Conservation (phyloP, 1,140 invertebrate genomes). For the Acromyrmex echinatior region DNA sequence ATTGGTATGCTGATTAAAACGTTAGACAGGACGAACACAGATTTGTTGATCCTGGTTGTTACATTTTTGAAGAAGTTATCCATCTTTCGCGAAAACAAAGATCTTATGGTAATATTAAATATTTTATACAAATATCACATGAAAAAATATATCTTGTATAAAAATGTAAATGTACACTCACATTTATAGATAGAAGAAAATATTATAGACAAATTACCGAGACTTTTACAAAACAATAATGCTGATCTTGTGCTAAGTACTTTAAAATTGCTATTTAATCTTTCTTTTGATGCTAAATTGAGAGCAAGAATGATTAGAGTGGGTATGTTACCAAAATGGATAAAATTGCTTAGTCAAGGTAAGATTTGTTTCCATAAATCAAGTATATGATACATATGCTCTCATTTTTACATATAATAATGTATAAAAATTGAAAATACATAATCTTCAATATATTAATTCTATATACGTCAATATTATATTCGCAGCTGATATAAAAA, state of each 20-base stretch:
- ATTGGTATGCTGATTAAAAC: conserved; percentile 95
- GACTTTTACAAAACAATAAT: conserved; percentile 91
- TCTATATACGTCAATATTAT: conserved; percentile 6
- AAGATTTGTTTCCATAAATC: background rate
- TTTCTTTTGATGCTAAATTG: conserved; percentile 97
- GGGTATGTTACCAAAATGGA: conserved; percentile 95
- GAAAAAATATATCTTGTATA: background rate
- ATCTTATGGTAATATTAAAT: conserved; percentile 91
- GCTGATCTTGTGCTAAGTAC: conserved; percentile 95
- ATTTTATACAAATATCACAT: conserved; percentile 28
- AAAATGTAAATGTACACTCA: conserved; percentile 56
- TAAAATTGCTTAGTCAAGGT: conserved; percentile 92
- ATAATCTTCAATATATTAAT: background rate
- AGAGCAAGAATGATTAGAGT: conserved; percentile 96
- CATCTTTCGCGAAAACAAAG: conserved; percentile 97
- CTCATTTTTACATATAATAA: conserved; percentile 4
- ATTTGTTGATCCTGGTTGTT: conserved; percentile 96
- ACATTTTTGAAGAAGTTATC: conserved; percentile 98
- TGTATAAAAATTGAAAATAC: conserved; percentile 8
- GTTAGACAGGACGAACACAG: conserved; percentile 94
- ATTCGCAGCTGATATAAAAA: conserved; percentile 92
- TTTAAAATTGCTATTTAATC: conserved; percentile 96
- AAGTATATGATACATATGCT: background rate
- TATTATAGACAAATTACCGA: conserved; percentile 92
- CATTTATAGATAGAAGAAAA: conserved; percentile 88